phyloP scores from a whole-genome alignment of 1,140 invertebrate species.

The Apolygus lucorum region DNA sequence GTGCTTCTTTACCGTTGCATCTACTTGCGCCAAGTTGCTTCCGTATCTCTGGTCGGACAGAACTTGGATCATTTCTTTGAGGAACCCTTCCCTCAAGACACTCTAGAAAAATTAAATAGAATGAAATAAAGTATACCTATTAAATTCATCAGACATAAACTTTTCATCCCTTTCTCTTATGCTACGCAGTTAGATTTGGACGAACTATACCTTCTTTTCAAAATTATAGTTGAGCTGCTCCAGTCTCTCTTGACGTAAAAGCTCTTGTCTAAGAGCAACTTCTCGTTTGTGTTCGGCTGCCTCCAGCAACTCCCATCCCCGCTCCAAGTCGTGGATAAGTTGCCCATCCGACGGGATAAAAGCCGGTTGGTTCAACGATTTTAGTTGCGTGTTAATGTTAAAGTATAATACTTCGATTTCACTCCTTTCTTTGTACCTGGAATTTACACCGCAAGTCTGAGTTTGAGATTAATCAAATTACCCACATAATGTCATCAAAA shows the following conservation, averaged over 20 bases:
- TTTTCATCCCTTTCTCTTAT: background rate
- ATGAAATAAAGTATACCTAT: background rate
- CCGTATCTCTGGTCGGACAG: slow-evolving; percentile 86
- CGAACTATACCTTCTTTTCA: slow-evolving; percentile 72
- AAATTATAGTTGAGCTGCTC: slow-evolving; percentile 95
- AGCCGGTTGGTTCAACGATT: slow-evolving; percentile 80
- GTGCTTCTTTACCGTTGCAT: slow-evolving; percentile 96
- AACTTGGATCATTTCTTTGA: slow-evolving; percentile 97
- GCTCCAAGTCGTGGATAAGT: slow-evolving; percentile 84
- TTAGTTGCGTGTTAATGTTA: slow-evolving; percentile 91
- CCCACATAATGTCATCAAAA: too few relatives aligned
- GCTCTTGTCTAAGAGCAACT: slow-evolving; percentile 81
- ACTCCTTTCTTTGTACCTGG: slow-evolving; percentile 86
- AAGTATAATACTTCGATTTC: slow-evolving; percentile 96
- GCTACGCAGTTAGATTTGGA: background rate
- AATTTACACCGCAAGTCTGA: too few relatives aligned
- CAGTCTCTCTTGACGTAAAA: slow-evolving; percentile 84
- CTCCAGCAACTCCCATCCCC: slow-evolving; percentile 85
- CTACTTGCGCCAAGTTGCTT: slow-evolving; percentile 83
- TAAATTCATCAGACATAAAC: too few relatives aligned
- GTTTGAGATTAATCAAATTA: too few relatives aligned
- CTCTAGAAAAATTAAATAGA: slow-evolving; percentile 48
- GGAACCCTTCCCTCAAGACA: slow-evolving; percentile 80
- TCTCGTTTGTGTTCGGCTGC: slow-evolving; percentile 91
- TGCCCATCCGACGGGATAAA: slow-evolving; percentile 88